These are phyloP conservation scores for Idaea dimidiata DNA, from an alignment of 2,888 invertebrate genomes.

Conservation along the genomic window DNA sequence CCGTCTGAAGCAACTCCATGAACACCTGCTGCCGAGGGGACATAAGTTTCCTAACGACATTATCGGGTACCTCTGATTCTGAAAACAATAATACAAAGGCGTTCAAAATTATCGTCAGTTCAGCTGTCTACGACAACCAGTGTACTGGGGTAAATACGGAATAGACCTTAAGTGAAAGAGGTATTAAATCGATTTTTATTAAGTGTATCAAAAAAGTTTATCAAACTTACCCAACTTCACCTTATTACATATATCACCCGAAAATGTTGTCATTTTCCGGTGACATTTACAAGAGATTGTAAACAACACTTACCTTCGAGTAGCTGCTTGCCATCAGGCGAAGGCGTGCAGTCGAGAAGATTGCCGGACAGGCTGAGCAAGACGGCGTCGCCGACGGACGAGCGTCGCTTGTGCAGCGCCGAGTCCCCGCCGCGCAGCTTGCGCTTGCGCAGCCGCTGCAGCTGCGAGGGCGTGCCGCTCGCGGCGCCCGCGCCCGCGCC, in stretches of 20 bases:
- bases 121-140: too few species aligned
- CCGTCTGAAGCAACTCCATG: conserved; percentile 96
- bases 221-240: too few species aligned
- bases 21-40: conserved; percentile 91
- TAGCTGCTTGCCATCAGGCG: conserved; percentile 86
- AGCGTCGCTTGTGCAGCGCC: conserved; percentile 88
- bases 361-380: conserved; percentile 92
- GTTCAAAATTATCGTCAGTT: too few species aligned
- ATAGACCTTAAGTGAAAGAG: too few species aligned
- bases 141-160: too few species aligned
- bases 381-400: conserved; percentile 92
- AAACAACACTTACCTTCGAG: conserved; percentile 60
- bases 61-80: conserved; percentile 82
- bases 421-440: conserved; percentile 84
- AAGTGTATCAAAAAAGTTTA: too few species aligned
- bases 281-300: neutral
- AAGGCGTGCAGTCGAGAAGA: conserved; percentile 92
- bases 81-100: too few species aligned
- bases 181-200: too few species aligned
- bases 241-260: too few species aligned
- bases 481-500: too few species aligned
- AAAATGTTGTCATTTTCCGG: too few species aligned
- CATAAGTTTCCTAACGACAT: conserved; percentile 84
- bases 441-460: conserved; percentile 86
- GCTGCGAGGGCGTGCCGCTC: conserved; percentile 60